phyloP scores from a whole-genome alignment of 2,113 vertebrate species.

The Trematomus loennbergii region DNA sequence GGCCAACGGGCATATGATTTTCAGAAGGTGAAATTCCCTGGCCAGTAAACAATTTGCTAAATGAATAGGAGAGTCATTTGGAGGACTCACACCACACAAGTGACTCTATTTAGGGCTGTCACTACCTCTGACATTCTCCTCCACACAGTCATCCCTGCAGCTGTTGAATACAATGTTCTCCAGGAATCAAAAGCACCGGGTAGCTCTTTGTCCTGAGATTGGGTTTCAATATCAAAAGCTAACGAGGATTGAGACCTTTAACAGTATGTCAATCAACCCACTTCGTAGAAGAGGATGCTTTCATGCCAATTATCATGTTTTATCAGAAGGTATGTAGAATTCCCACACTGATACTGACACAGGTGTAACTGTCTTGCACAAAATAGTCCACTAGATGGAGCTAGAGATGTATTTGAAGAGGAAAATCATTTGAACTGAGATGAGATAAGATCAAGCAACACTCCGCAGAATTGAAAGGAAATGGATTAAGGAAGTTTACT shows the following conservation, averaged over 20 bases:
- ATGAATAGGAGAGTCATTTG: slow-evolving; percentile 25
- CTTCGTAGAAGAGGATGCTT: neutral
- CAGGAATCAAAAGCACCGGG: slow-evolving; percentile 35
- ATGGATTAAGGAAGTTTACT: neutral
- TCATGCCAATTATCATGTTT: neutral
- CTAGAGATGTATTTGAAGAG: slow-evolving; percentile 21
- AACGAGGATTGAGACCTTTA: slow-evolving; percentile 15
- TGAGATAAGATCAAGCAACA: neutral
- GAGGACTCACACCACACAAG: slow-evolving; percentile 25
- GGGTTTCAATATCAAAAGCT: slow-evolving; percentile 48
- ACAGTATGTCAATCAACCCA: slow-evolving; percentile 2
- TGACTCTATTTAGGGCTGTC: slow-evolving; percentile 43
- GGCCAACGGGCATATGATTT: too few relatives aligned
- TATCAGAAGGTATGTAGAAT: too few relatives aligned
- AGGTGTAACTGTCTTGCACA: neutral
- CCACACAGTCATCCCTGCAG: slow-evolving; percentile 54
- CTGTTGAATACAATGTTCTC: slow-evolving; percentile 50
- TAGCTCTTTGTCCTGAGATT: slow-evolving; percentile 45
- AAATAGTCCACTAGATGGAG: slow-evolving; percentile 59
- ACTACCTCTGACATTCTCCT: slow-evolving; percentile 47
- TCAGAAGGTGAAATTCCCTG: too few relatives aligned
- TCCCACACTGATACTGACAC: neutral
- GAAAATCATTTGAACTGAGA: neutral
- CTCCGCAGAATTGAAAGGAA: neutral
- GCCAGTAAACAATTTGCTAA: neutral